These are phyloP conservation scores for Drosophila hamatofila DNA, from an alignment of 2,888 invertebrate genomes.

Conservation along the genomic window DNA sequence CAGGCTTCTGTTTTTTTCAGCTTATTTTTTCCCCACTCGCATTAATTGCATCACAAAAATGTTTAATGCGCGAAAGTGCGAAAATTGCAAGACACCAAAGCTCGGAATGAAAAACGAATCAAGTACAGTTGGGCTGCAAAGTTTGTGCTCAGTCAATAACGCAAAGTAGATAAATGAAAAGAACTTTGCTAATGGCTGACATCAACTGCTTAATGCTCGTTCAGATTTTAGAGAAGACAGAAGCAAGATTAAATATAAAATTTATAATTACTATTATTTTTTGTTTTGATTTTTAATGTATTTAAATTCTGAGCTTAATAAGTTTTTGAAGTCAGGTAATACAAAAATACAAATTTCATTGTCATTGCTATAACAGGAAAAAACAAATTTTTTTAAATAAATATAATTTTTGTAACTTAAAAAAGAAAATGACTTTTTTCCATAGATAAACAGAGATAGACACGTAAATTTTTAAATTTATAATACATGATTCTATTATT, in stretches of 20 bases:
- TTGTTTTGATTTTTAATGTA: too few species aligned
- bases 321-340: too few species aligned
- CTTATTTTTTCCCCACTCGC: slow-evolving; percentile 40
- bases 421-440: too few species aligned
- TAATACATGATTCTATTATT: too few species aligned
- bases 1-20: background rate
- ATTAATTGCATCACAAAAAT: slow-evolving; percentile 78
- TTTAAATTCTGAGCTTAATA: too few species aligned
- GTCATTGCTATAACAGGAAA: too few species aligned
- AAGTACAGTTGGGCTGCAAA: slow-evolving; percentile 58
- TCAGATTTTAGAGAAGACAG: background rate
- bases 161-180: background rate
- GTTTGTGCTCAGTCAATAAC: slow-evolving; percentile 6
- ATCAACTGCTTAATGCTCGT: background rate
- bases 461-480: too few species aligned
- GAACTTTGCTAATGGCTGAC: background rate
- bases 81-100: slow-evolving; percentile 69
- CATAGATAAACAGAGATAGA: too few species aligned
- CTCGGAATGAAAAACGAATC: slow-evolving; percentile 57
- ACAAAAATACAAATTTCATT: too few species aligned
- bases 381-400: too few species aligned
- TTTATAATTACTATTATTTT: too few species aligned
- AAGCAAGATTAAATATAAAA: background rate
- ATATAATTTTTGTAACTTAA: too few species aligned
- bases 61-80: slow-evolving; percentile 78